These are phyloP conservation scores for Phalera bucephala DNA, from an alignment of 2,888 invertebrate species.

Conservation along the genomic window DNA sequence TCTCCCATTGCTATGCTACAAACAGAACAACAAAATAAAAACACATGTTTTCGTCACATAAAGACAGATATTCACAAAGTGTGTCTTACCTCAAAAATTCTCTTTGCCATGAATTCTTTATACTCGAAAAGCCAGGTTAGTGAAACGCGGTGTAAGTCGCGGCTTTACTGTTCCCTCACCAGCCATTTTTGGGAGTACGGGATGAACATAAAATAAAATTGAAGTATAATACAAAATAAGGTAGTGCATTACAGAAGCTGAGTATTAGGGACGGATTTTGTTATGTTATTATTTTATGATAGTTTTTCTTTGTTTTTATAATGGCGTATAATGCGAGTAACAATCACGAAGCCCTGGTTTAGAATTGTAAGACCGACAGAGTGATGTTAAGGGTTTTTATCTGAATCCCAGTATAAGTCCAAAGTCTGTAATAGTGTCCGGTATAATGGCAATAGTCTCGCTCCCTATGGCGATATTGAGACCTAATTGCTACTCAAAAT, in stretches of 20 bases:
- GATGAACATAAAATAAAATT: conserved; percentile 70
- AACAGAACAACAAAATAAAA: neutral
- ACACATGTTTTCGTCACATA: conserved; percentile 23
- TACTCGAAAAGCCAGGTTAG: conserved; percentile 52
- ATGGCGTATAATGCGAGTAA: neutral
- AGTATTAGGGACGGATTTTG: conserved; percentile 21
- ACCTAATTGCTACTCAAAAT: too few species aligned
- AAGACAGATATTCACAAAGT: conserved; percentile 49
- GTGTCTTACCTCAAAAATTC: conserved; percentile 58
- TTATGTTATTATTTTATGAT: conserved; percentile 1
- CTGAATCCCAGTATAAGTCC: too few species aligned
- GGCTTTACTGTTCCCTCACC: conserved; percentile 62
- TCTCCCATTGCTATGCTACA: too few species aligned
- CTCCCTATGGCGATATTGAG: too few species aligned
- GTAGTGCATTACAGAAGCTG: conserved; percentile 38
- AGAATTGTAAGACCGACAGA: too few species aligned
- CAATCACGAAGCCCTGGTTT: too few species aligned
- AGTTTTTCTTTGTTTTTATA: conserved; percentile 3
- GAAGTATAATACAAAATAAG: conserved; percentile 49
- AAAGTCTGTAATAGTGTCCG: too few species aligned
- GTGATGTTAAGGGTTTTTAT: too few species aligned
- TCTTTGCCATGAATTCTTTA: conserved; percentile 67
- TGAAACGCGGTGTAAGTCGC: conserved; percentile 52
- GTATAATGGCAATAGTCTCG: too few species aligned
- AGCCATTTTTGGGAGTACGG: conserved; percentile 52